These are phyloP conservation scores for Nannoperca obscura DNA, from an alignment of 2,797 vertebrate genomes.

Conservation along the genomic window DNA sequence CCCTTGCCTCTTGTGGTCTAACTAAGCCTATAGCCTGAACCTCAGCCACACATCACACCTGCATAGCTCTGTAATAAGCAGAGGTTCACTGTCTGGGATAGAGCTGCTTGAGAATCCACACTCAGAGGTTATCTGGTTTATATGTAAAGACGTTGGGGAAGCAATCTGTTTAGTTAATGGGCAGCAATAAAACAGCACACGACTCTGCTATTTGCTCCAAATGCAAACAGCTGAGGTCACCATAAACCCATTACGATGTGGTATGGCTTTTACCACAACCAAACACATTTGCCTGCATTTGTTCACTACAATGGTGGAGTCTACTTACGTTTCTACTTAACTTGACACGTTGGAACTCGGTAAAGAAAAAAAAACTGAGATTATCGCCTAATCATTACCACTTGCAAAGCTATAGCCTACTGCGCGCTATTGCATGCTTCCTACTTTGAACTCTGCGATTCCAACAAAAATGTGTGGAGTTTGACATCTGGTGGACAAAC, in stretches of 20 bases:
- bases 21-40: slow-evolving; percentile 29
- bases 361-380: background rate
- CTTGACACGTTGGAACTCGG: background rate
- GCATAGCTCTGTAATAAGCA: slow-evolving; percentile 33
- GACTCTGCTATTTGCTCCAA: background rate
- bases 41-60: slow-evolving; percentile 40
- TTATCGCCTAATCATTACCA: slow-evolving; percentile 9
- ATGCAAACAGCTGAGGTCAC: slow-evolving; percentile 7
- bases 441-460: background rate
- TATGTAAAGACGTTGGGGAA: background rate
- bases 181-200: background rate
- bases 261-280: background rate
- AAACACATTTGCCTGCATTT: background rate
- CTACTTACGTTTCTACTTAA: background rate
- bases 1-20: slow-evolving; percentile 41
- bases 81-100: slow-evolving; percentile 14
- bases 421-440: background rate
- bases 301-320: background rate
- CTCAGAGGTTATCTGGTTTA: slow-evolving; percentile 23
- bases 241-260: background rate
- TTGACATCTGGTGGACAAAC: slow-evolving; percentile 58
- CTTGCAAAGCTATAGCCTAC: background rate
- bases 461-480: slow-evolving; percentile 5
- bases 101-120: slow-evolving; percentile 18
- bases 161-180: slow-evolving; percentile 11